Base-by-base conservation (phyloP, 2,797 vertebrate species). In the Protonibea diacanthus region DNA sequence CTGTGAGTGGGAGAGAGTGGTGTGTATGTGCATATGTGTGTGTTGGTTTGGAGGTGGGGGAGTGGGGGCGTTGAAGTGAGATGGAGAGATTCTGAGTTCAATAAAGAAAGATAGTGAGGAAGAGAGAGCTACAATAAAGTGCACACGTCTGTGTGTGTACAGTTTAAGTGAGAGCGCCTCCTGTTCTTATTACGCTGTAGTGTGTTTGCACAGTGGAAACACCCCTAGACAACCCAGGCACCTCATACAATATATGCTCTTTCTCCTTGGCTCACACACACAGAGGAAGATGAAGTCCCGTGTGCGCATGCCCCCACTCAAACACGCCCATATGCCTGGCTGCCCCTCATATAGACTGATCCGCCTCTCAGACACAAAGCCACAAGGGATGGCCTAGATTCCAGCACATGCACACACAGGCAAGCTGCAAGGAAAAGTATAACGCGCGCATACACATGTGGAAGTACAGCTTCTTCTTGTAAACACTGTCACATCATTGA, bases 381-480 rank as follows among this genome's bases (percentile, higher is more conserved):
- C 89, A 93, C 84, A 86, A 89, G 89, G 89, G 83, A 89, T 95
- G 92, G 93, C 91, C 91, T 92, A 94, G 91, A 94, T 94, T 94
- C 91, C 89, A 81, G 82, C 90, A 88, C 90, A 91, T 92, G 90
- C 82, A 91, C 79, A 91, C 83, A 90, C 88, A 92, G 79, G 87
- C 88, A 81, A 45, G 58, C 75, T 49, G 69, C 45, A 76, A 29
- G 76, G 85, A 67, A 84, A 84, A 47, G 75, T 60, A 84, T 75
- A 52, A 86, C n/a, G 57, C 53, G 65, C 27, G 14, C 40, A 48
- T 40, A 64, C 55, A 71, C n/a, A 82, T 42, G 40, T 49, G 17
- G 65, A 33, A 15, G 45, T 33, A 38, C 2, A 25, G 40, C 14
- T 53, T 20, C 1, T 6, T 56, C 63, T 49, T 45, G 47, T 23